Evolutionary conservation across 2,888 invertebrate genomes (phyloP), one percentile per base, ranked within the genome.

Genomic region (Neria commutata): DNA sequence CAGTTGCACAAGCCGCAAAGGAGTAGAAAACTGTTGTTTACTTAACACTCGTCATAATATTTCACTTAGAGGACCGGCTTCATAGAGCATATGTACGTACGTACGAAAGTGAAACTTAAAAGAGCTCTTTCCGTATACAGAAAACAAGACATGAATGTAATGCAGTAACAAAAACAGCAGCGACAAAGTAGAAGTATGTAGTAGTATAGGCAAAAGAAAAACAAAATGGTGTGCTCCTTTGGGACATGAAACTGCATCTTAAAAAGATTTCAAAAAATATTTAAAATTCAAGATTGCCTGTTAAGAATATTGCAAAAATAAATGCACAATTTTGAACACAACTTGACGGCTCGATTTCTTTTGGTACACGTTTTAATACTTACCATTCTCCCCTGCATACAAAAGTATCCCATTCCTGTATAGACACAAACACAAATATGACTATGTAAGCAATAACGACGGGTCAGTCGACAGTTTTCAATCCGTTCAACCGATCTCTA

Each of bases 401-500:
- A 42, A 14, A 2, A 17, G 4, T 11, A 42, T 42, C 17, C 42
- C 42, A 42, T 21, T 42, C 42, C 42, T 42, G 42, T 14, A 17
- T 19, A 19, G 6, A 29, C 29, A 29, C 29, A 11, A 6, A 42
- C 19, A 19, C 42, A 42, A 17, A 5, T 21, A 42, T n/a, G n/a
- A n/a, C 37, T 4, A 8, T 11, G n/a, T 14, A 37, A 8, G n/a
- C 6, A 37, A 37, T n/a, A n/a, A n/a, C n/a, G n/a, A n/a, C n/a
- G n/a, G n/a, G n/a, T n/a, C n/a, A n/a, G n/a, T n/a, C n/a, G n/a
- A n/a, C n/a, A n/a, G n/a, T n/a, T 37, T n/a, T 21, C 3, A 29
- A 54, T 45, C 63, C 56, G 60, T 29, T n/a, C n/a, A 34, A 8
- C 4, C 37, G 19, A 53, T 56, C 56, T 58, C 58, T 56, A 56